Percentiles rank a stretch among this genome's conserved stretches.
These are phyloP conservation scores for Microplitis deprimator DNA, from an alignment of 2,888 invertebrate genomes.

Conservation along the genomic window DNA sequence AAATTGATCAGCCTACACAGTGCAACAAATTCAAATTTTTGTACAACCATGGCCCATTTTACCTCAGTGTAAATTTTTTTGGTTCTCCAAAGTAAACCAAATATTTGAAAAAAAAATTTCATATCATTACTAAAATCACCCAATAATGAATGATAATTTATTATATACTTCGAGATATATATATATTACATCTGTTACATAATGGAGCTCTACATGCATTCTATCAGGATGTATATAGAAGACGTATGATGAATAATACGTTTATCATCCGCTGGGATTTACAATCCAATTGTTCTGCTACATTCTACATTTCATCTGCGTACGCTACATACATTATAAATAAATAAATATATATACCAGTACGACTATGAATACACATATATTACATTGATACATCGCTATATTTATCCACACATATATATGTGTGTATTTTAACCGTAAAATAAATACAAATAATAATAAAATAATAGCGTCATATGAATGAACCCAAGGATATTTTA, in stretches of 20 bases:
- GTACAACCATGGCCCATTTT: too few species aligned
- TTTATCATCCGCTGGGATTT: slow-evolving; percentile 5
- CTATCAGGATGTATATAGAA: not conserved
- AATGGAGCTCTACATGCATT: not conserved
- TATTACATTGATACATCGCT: not conserved
- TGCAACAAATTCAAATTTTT: too few species aligned
- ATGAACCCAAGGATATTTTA: slow-evolving; percentile 40
- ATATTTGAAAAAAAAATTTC: too few species aligned
- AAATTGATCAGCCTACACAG: too few species aligned
- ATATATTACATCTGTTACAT: too few species aligned
- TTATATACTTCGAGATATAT: too few species aligned
- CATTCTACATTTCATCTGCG: not conserved
- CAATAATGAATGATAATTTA: too few species aligned
- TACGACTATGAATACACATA: not conserved
- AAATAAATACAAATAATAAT: not conserved
- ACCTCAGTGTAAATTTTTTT: too few species aligned
- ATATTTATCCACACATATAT: not conserved
- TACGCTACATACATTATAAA: slow-evolving; percentile 2
- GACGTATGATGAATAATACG: slow-evolving; percentile 26
- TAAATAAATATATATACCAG: not conserved
- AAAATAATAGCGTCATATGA: slow-evolving; percentile 14
- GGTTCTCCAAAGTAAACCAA: too few species aligned
- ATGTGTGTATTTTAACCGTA: not conserved
- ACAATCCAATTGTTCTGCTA: not conserved
- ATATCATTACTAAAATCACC: too few species aligned